phyloP scores from a whole-genome alignment of 2,888 invertebrate genomes.

The Tenthredo amoena region DNA sequence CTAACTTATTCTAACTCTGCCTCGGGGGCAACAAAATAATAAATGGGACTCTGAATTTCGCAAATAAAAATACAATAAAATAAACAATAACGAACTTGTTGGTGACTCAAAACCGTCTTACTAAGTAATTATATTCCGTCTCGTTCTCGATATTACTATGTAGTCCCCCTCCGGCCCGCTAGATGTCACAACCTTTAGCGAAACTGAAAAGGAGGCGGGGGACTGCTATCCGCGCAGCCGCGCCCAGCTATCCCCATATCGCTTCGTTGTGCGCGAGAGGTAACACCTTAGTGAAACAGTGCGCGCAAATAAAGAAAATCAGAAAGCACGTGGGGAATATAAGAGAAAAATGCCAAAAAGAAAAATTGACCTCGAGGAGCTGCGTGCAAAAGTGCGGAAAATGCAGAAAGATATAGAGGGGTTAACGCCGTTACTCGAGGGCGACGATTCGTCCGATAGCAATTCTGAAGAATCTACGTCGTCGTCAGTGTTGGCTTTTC shows the following conservation, averaged over 20 bases:
- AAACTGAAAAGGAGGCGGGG: not conserved
- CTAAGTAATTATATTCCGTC: too few species aligned
- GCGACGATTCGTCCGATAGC: not conserved
- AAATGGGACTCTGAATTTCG: too few species aligned
- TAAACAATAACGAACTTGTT: too few species aligned
- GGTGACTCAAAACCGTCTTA: too few species aligned
- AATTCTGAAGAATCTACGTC: not conserved
- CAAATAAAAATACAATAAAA: too few species aligned
- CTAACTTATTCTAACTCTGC: too few species aligned
- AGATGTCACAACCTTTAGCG: too few species aligned
- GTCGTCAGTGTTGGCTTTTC: conserved; percentile 26
- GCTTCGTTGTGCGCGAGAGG: conserved; percentile 25
- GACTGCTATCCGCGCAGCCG: not conserved
- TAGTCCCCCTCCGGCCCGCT: too few species aligned
- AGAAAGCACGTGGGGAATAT: not conserved
- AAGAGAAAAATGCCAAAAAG: conserved; percentile 1
- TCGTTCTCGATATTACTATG: too few species aligned
- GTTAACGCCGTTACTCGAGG: conserved; percentile 20
- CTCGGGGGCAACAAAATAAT: too few species aligned
- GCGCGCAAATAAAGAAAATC: not conserved
- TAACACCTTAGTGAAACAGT: conserved; percentile 12
- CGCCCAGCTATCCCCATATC: conserved; percentile 7
- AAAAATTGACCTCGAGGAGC: not conserved
- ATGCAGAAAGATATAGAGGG: not conserved
- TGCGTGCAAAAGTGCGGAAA: conserved; percentile 18